Base-by-base conservation (phyloP, 2,113 vertebrate genomes). In the Lophotis ruficrista region DNA sequence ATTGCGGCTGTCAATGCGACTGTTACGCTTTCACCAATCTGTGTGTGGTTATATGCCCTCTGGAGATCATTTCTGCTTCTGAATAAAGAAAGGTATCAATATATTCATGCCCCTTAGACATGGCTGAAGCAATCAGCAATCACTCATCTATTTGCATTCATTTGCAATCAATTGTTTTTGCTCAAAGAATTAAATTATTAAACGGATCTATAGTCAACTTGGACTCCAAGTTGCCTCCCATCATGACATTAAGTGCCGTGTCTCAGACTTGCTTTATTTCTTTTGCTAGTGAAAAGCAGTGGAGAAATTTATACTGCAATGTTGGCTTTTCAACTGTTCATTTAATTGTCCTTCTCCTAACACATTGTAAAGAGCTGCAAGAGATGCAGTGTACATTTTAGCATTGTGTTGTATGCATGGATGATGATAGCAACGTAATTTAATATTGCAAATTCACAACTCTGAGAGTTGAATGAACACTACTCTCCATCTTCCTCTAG, bases 401-500 rank as follows among this genome's bases (percentile, higher is more conserved):
- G 3, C 23, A 24, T 21, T 50, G 7, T 4, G 1, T 60, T 51
- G 2, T 48, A 45, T 10, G 6, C 16, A 21, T 4, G 14, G 11
- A 16, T 50, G 53, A 56, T 48, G 25, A 56, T 5, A 38, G 12
- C 9, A 68, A 51, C 8, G 35, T 37, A n/a, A 80, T 57, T 80
- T 83, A n/a, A 8, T 62, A 65, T 14, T 48, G 22, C 5, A 68
- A 28, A 24, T 64, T 78, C 37, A 48, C 43, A 68, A 15, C 48
- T 73, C 54, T 77, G 7, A 62, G 10, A 43, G 20, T 4, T 65
- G 57, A 77, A 60, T 25, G 24, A 50, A 28, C 54, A 20, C 8
- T 20, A n/a, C 4, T n/a, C 11, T 51, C 27, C 2, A 0, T 64
- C 21, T 56, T 73, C 35, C 13, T 54, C 35, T 78, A 43, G 72